Evolutionary conservation across 2,888 invertebrate genomes (phyloP).

Genomic region (Lydus trimaculatus): DNA sequence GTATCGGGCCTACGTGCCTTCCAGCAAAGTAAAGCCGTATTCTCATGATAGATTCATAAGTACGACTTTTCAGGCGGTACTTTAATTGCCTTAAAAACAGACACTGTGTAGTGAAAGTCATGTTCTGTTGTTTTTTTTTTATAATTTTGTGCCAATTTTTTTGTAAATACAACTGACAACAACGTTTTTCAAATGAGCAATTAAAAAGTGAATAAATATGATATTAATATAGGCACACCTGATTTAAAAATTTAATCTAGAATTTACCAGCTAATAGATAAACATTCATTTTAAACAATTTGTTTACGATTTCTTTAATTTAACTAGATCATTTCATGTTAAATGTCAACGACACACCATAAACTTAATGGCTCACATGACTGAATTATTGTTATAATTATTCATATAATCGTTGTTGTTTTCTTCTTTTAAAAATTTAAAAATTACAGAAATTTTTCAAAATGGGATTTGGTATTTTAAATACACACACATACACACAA

Average conservation of each 20-base stretch:
- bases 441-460: neutral
- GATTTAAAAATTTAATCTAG: neutral
- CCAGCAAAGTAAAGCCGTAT: too few species aligned
- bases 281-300: neutral
- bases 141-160: too few species aligned
- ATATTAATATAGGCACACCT: too few species aligned
- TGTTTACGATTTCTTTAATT: slow-evolving; percentile 9
- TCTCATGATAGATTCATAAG: too few species aligned
- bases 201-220: too few species aligned
- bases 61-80: too few species aligned
- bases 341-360: slow-evolving; percentile 12
- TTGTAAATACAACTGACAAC: too few species aligned
- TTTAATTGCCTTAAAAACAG: too few species aligned
- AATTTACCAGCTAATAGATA: neutral
- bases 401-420: neutral
- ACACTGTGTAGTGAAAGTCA: too few species aligned
- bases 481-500: neutral
- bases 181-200: too few species aligned
- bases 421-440: neutral
- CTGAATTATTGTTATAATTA: slow-evolving; percentile 22
- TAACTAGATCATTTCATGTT: slow-evolving; percentile 19
- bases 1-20: too few species aligned
- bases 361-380: slow-evolving; percentile 19
- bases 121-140: too few species aligned
- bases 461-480: neutral